Percentiles rank a stretch among this genome's conserved stretches.
Evolutionary conservation across 2,113 vertebrate genomes (phyloP).

Genomic region (Crotalus horridus): DNA sequence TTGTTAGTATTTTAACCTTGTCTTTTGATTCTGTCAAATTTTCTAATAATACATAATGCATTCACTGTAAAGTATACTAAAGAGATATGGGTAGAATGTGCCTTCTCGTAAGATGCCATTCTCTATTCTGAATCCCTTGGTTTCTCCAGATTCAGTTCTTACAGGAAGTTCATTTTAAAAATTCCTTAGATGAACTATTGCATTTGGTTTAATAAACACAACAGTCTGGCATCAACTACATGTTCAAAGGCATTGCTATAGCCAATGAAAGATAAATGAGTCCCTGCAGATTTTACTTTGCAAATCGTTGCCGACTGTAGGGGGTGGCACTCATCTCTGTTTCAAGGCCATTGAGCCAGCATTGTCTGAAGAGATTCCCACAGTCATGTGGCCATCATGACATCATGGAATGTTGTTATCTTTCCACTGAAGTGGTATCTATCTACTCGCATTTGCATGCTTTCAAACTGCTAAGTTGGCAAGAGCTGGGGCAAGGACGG

Average conservation of each 20-base stretch:
- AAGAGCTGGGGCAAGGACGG: background rate
- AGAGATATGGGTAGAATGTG: background rate
- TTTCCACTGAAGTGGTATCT: background rate
- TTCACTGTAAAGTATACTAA: background rate
- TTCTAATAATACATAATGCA: background rate
- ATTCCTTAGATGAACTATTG: background rate
- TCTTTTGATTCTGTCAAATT: background rate
- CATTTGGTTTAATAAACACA: background rate
- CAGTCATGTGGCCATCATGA: background rate
- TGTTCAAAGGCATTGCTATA: background rate
- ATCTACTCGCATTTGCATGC: background rate
- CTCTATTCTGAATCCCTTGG: background rate
- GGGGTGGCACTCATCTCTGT: background rate
- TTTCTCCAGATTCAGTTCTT: background rate
- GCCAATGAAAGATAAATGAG: background rate
- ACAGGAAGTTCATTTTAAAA: background rate
- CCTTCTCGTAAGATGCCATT: background rate
- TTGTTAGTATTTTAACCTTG: background rate
- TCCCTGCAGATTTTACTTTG: background rate
- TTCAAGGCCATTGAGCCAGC: background rate
- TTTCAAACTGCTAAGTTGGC: background rate
- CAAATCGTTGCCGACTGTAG: background rate
- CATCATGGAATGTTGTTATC: background rate
- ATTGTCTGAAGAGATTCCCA: background rate
- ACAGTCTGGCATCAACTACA: background rate